Base-by-base conservation (phyloP, 1,140 invertebrate genomes). In the Doryteuthis pealeii region DNA sequence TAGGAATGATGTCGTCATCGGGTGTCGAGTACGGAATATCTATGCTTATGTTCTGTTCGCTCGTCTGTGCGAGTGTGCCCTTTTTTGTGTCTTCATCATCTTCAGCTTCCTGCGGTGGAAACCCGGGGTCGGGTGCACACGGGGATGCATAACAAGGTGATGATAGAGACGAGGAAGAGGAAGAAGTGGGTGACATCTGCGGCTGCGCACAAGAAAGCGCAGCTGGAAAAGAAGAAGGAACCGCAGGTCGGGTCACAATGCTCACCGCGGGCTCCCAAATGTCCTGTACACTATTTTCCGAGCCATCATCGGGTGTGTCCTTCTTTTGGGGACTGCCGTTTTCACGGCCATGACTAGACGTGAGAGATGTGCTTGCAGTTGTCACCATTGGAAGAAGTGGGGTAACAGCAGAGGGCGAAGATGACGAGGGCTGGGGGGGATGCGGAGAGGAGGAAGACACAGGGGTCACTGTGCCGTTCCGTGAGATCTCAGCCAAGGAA, bases 401-500 rank as follows among this genome's bases (percentile, higher is more conserved):
- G 18, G 54, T 62, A n/a, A n/a, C 54, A n/a, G 54, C 54, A 1
- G 45, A 12, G 12, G 45, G 45, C 12, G 45, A 49, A 49, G 45
- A 49, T 0, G 45, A 49, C 54, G 6, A 62, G 18, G 54, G 18
- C 54, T 14, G 26, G 26, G 54, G 26, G 6, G 22, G 54, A 6
- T 5, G 18, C 10, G 10, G 54, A 0, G 54, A 62, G 5, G 54
- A 62, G 0, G 54, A n/a, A 18, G 22, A n/a, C 35, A 40, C 35
- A 40, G 35, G 35, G 35, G 35, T 40, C 35, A 40, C 35, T 10
- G 35, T 40, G 6, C 54, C 54, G 26, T 22, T 28, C 12, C 18
- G 54, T 14, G 54, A 62, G 0, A 62, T 31, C 30, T 68, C 66
- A 1, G 32, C 31, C n/a, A 80, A 43, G 18, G 78, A 71, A 73